phyloP scores from a whole-genome alignment of 64 coral and sea anemone genomes.

The Porites lutea region DNA sequence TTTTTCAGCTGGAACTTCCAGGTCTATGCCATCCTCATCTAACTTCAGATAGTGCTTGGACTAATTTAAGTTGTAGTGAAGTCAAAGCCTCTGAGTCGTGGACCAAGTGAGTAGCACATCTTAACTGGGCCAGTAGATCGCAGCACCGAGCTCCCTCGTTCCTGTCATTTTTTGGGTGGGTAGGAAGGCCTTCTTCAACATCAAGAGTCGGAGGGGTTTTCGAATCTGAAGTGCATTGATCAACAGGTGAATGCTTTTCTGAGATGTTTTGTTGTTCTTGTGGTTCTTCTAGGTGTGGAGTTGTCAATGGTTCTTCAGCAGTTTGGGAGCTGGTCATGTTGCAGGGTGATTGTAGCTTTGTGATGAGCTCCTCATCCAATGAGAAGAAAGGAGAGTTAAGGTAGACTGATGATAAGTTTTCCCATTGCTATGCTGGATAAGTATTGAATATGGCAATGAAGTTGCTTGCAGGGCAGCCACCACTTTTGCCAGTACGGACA shows the following conservation, averaged over 20 bases:
- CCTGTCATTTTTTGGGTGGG: neutral
- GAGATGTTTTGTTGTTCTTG: neutral
- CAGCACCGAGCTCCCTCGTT: slow-evolving; percentile 23
- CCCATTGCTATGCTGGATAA: slow-evolving; percentile 30
- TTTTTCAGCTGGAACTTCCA: neutral
- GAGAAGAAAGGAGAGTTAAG: slow-evolving; percentile 4
- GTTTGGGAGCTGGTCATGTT: too few species aligned
- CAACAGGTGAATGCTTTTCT: neutral
- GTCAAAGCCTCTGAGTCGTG: slow-evolving; percentile 26
- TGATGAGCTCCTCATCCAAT: slow-evolving; percentile 51
- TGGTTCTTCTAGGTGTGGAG: neutral
- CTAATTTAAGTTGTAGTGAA: neutral
- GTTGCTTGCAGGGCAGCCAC: slow-evolving; percentile 64
- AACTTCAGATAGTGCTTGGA: neutral
- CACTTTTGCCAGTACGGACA: slow-evolving; percentile 49
- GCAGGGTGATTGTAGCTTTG: neutral
- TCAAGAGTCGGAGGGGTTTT: neutral
- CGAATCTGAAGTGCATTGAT: neutral
- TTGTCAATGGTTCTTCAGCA: neutral
- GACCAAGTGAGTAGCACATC: slow-evolving; percentile 10
- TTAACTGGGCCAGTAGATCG: slow-evolving; percentile 2
- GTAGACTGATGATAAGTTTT: slow-evolving; percentile 38
- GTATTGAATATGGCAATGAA: slow-evolving; percentile 59
- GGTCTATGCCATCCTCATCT: slow-evolving; percentile 36
- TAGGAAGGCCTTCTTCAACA: neutral